Percentiles rank a stretch among this genome's conserved stretches.
Evolutionary conservation across 2,888 invertebrate species (phyloP).

Genomic region (Halictus ligatus): DNA sequence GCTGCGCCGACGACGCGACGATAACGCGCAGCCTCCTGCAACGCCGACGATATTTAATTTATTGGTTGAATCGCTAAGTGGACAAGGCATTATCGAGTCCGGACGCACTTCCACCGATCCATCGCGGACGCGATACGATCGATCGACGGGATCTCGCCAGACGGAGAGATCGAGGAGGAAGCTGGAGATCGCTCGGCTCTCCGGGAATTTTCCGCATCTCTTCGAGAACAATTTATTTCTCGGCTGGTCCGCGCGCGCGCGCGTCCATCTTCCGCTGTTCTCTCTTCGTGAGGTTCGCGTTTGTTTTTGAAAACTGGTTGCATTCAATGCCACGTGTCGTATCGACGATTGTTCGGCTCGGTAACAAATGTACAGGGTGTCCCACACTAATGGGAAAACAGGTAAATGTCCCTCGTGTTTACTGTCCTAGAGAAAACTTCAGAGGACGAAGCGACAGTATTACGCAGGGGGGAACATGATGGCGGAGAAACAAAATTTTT

Average conservation of each 20-base stretch:
- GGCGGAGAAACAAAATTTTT: no score
- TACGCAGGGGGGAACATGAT: no score
- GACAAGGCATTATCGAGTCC: conserved; percentile 69
- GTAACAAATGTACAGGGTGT: no score
- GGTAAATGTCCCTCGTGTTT: no score
- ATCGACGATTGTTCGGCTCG: no score
- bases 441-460: no score
- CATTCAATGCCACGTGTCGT: no score
- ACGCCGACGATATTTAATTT: conserved; percentile 74
- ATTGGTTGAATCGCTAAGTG: conserved; percentile 75
- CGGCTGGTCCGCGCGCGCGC: background rate
- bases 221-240: conserved; percentile 43
- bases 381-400: no score
- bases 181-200: conserved; percentile 37
- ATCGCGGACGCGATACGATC: conserved; percentile 39
- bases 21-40: conserved; percentile 24
- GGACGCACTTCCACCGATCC: conserved; percentile 49
- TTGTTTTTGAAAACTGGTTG: background rate
- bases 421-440: no score
- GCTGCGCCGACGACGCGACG: conserved; percentile 7
- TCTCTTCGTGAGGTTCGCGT: background rate
- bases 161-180: conserved; percentile 48
- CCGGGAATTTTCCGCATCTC: conserved; percentile 47
- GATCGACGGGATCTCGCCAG: conserved; percentile 39
- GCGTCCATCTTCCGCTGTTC: background rate